Evolutionary conservation across 1,140 invertebrate genomes (phyloP).

Genomic region (Mamestra configurata): DNA sequence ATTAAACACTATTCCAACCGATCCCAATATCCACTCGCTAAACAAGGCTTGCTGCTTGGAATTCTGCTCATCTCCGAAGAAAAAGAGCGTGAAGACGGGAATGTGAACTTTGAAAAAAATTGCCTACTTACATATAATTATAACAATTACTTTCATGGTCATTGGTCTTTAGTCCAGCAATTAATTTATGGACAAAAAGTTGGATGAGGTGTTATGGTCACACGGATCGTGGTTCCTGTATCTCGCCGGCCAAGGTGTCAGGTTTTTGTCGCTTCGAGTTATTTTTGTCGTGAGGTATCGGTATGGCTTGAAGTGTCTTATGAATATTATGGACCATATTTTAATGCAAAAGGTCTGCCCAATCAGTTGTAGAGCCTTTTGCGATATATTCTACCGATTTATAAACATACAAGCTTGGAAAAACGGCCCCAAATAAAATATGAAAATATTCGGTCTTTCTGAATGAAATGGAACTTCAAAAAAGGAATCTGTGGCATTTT

Average conservation of each 20-base stretch:
- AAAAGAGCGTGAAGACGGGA: slow-evolving; percentile 6
- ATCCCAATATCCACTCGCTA: neutral
- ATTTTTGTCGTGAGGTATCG: neutral
- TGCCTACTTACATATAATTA: slow-evolving; percentile 16
- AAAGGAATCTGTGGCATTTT: neutral
- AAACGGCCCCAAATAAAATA: neutral
- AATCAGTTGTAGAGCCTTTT: neutral
- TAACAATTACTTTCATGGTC: slow-evolving; percentile 36
- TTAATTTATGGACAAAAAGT: slow-evolving; percentile 38
- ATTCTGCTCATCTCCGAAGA: slow-evolving; percentile 8
- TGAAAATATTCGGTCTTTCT: neutral
- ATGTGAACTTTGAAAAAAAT: slow-evolving; percentile 42
- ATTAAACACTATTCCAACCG: too few relatives aligned
- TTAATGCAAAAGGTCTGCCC: neutral
- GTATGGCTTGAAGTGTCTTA: neutral
- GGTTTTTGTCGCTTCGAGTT: neutral
- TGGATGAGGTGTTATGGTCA: slow-evolving; percentile 30
- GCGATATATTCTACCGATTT: neutral
- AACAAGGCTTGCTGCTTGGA: slow-evolving; percentile 20
- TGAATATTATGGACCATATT: neutral
- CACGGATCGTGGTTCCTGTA: slow-evolving; percentile 17
- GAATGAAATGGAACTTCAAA: neutral
- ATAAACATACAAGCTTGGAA: neutral
- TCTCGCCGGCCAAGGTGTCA: slow-evolving; percentile 9
- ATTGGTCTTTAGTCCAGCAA: slow-evolving; percentile 28